Evolutionary conservation across 2,113 vertebrate genomes (phyloP).

Genomic region (Oryzias melastigma): DNA sequence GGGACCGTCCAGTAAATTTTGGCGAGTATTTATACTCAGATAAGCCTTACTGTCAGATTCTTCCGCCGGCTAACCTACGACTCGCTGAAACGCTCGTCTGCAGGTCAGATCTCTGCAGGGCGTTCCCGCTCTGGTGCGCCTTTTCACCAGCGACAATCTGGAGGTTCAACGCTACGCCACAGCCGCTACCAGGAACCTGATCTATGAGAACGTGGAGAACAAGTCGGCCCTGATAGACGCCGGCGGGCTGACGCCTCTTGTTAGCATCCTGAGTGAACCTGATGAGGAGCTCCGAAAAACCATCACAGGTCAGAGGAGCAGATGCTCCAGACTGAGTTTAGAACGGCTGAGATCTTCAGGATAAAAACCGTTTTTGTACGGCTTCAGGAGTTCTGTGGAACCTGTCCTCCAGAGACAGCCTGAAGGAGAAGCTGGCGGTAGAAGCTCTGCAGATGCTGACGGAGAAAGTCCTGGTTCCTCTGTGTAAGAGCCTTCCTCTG

Average conservation of each 20-base stretch:
- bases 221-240: constrained; percentile 88
- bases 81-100: not conserved
- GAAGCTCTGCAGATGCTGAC: constrained; percentile 87
- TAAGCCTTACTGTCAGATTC: too few species aligned
- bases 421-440: constrained; percentile 89
- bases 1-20: too few species aligned
- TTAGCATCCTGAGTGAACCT: constrained; percentile 78
- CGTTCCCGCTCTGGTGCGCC: constrained; percentile 85
- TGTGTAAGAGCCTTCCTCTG: constrained; percentile 78
- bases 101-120: constrained; percentile 89
- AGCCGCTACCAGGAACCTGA: constrained; percentile 91
- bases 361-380: not conserved
- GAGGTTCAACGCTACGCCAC: constrained; percentile 93
- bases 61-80: too few species aligned
- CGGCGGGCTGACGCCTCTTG: constrained; percentile 84
- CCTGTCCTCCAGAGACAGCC: constrained; percentile 91
- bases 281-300: constrained; percentile 93
- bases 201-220: constrained; percentile 91
- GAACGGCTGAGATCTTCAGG: too few species aligned
- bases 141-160: constrained; percentile 89
- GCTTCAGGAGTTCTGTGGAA: constrained; percentile 93
- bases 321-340: not conserved
- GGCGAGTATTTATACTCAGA: too few species aligned
- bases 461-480: constrained; percentile 84
- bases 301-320: constrained; percentile 81